These are phyloP conservation scores for Lasioglossum malachurum DNA, from an alignment of 2,888 invertebrate genomes.

Conservation along the genomic window DNA sequence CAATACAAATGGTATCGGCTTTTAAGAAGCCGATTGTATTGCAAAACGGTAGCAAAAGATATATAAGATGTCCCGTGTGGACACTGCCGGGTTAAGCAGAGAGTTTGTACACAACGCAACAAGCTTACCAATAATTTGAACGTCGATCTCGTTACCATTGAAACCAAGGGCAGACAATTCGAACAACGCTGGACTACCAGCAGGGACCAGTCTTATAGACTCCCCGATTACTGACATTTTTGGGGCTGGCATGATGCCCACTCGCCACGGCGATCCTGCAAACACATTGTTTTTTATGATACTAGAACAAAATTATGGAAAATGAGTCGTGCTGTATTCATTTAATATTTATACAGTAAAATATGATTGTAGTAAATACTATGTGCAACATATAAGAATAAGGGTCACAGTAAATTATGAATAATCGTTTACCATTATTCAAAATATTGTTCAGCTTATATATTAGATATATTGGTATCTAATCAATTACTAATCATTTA, in stretches of 20 bases:
- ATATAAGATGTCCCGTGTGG: no score
- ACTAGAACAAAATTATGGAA: background rate
- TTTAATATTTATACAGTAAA: background rate
- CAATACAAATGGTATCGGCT: no score
- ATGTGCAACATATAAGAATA: background rate
- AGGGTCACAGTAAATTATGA: background rate
- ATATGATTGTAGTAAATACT: background rate
- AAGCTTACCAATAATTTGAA: conserved; percentile 86
- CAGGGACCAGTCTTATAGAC: conserved; percentile 95
- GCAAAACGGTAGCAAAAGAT: no score
- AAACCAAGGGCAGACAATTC: conserved; percentile 91
- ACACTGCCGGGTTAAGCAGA: background rate
- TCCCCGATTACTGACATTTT: conserved; percentile 94
- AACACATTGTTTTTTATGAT: conserved; percentile 9
- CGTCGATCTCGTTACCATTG: conserved; percentile 86
- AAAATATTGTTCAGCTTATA: no score
- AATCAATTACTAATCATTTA: no score
- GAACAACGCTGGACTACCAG: conserved; percentile 95
- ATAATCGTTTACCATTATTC: background rate
- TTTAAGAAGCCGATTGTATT: no score
- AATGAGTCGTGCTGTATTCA: no score
- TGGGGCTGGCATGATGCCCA: conserved; percentile 93
- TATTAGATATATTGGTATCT: no score
- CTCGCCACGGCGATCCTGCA: conserved; percentile 97
- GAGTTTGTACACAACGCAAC: no score